Evolutionary conservation across 2,113 vertebrate genomes (phyloP).

Genomic region (Tenebrosternarchus preto): DNA sequence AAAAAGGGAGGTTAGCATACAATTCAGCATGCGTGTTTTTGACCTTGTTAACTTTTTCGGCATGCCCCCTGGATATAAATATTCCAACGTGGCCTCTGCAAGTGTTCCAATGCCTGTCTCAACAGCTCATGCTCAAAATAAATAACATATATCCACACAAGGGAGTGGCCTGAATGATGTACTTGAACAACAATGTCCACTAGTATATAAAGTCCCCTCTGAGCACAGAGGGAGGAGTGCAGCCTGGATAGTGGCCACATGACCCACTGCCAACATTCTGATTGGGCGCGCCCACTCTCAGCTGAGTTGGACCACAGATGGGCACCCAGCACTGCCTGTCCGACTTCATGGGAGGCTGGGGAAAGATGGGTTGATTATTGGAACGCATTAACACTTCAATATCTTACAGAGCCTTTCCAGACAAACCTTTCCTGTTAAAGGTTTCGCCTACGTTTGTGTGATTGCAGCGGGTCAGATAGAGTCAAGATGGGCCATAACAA

Average conservation of each 20-base stretch:
- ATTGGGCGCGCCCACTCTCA: constrained; percentile 40
- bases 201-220: constrained; percentile 20
- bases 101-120: constrained; percentile 57
- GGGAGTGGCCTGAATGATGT: constrained; percentile 28
- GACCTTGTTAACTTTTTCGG: constrained; percentile 35
- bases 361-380: constrained; percentile 22
- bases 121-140: constrained; percentile 54
- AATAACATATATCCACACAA: constrained; percentile 30
- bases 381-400: constrained; percentile 28
- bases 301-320: constrained; percentile 45
- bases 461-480: not conserved
- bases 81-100: constrained; percentile 57
- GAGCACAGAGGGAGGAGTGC: constrained; percentile 12
- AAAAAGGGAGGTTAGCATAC: constrained; percentile 35
- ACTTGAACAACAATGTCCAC: constrained; percentile 25
- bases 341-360: constrained; percentile 28
- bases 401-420: not conserved
- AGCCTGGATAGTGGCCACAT: constrained; percentile 42
- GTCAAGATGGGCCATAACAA: not conserved
- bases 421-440: not conserved
- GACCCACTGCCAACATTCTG: constrained; percentile 15
- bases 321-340: constrained; percentile 30
- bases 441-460: constrained; percentile 2
- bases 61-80: constrained; percentile 56
- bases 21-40: constrained; percentile 45